phyloP scores from a whole-genome alignment of 1,140 invertebrate genomes.

The Hetaerina americana region DNA sequence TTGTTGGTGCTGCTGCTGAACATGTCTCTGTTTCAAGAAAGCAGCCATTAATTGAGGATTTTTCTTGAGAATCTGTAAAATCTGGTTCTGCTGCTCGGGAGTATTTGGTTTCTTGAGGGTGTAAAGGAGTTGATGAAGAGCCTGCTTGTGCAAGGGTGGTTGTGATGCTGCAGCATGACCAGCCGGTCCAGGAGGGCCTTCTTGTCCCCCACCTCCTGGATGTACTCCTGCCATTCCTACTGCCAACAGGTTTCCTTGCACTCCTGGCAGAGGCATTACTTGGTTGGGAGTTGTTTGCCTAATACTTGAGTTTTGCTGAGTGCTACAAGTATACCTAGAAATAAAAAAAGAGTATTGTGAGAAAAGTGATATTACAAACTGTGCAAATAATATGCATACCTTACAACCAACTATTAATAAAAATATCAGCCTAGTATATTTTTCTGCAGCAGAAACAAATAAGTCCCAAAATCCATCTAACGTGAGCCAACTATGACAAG shows the following conservation, averaged over 20 bases:
- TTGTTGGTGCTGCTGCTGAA: constrained; percentile 24
- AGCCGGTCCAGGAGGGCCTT: constrained; percentile 20
- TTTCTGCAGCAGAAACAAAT: too few relatives aligned
- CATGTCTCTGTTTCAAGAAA: constrained; percentile 84
- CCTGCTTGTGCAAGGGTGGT: constrained; percentile 49
- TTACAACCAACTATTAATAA: too few relatives aligned
- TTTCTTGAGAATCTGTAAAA: constrained; percentile 81
- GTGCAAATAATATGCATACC: too few relatives aligned
- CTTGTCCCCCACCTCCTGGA: constrained; percentile 19
- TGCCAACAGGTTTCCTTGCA: constrained; percentile 30
- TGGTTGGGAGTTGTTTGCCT: constrained; percentile 29
- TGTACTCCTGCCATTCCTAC: constrained; percentile 21
- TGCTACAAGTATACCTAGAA: constrained; percentile 4
- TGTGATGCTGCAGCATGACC: constrained; percentile 11
- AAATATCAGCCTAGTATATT: too few relatives aligned
- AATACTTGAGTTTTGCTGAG: constrained; percentile 27
- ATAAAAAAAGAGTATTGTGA: too few relatives aligned
- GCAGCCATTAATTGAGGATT: constrained; percentile 95
- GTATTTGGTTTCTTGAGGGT: constrained; percentile 77
- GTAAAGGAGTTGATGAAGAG: constrained; percentile 77
- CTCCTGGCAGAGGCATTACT: constrained; percentile 23
- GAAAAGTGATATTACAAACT: too few relatives aligned
- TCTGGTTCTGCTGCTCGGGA: constrained; percentile 87
- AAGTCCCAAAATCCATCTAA: too few relatives aligned
- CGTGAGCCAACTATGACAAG: too few relatives aligned